Base-by-base conservation (phyloP, 2,888 invertebrate genomes). In the Drosophila austrosaltans region DNA sequence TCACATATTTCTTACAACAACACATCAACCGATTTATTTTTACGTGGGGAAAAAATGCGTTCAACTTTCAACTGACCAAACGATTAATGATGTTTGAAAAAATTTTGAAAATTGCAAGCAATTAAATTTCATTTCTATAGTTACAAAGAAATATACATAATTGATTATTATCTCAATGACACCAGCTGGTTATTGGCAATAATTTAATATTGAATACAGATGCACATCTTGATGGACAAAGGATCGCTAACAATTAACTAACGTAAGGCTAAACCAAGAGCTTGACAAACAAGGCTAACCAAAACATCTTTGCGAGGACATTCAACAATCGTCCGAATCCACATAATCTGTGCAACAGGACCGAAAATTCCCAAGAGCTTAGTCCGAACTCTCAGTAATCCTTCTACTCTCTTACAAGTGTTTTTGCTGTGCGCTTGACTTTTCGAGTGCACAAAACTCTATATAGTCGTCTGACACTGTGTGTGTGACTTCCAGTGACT, bases 51-150 rank as follows among this genome's bases (percentile, higher is more conserved):
- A 36, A 36, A 48, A 25, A 44, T 44, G 44, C 44, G 44, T 44
- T 44, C 20, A 42, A 7, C 10, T 22, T 25, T 12, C 22, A 25
- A 25, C 25, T 25, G 22, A 44, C 7, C 6, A 16, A 44, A 44
- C 16, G 16, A 20, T 7, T 20, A 7, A 20, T 44, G 20, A 44
- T 44, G 44, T 20, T 48, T 48, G 22, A 48, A 10, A 48, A 48
- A 8, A 48, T 22, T 16, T 48, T 25, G 16, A 48, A 44, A 22
- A 48, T 25, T 48, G 22, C 22, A 48, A 48, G 22, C 22, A 48
- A 48, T 48, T 48, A 48, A 48, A 48, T 25, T 25, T 48, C 25
- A 48, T 48, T 48, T 48, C 22, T 48, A 48, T 25, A 22, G 22
- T 48, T 48, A 36, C 1, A 22, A 2, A 10, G 1, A 12, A 48